Evolutionary conservation across 2,113 vertebrate species (phyloP), one percentile per base, ranked within the genome.

Genomic region (Brachyistius frenatus): DNA sequence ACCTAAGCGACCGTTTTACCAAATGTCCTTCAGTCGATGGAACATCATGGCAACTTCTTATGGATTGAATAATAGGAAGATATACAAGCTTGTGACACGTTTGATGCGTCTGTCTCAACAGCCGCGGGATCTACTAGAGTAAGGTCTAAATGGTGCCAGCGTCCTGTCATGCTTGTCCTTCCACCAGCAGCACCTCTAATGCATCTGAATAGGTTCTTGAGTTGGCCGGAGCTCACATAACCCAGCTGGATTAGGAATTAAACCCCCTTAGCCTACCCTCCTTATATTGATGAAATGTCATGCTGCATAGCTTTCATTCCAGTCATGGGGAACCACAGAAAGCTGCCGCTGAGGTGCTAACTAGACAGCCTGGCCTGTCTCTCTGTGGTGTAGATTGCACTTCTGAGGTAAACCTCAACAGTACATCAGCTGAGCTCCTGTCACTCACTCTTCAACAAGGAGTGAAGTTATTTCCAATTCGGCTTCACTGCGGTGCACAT

Each of bases 211-310:
- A 80, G 83, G 76, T 72, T 84, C 85, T 81, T 83, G 85, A 90
- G 81, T 79, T 73, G 46, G 56, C 87, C 66, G 88, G 83, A 94
- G 81, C 84, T 86, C 80, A 89, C 91, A 93, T 94, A 94, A 94
- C 92, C 91, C 91, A 54, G 63, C 66, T 67, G 90, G 89, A 94
- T 94, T 91, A 93, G 70, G 69, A 82, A 86, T 88, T 90, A 93
- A 94, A 90, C 71, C 85, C 89, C 81, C 47, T 67, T 65, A 76
- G 86, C 83, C 80, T 76, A 77, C 74, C 86, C 81, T 89, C 72
- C 85, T 85, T 79, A 88, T 92, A 92, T 91, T 91, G 90, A 92
- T 86, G 80, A 94, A 94, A 94, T 94, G 93, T 91, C 93, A 94
- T 63, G 64, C 74, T 67, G 72, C 91, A 93, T 94, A 89, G 84